Conservation (phyloP, 2,888 invertebrate genomes). For the Lithophane socia region DNA sequence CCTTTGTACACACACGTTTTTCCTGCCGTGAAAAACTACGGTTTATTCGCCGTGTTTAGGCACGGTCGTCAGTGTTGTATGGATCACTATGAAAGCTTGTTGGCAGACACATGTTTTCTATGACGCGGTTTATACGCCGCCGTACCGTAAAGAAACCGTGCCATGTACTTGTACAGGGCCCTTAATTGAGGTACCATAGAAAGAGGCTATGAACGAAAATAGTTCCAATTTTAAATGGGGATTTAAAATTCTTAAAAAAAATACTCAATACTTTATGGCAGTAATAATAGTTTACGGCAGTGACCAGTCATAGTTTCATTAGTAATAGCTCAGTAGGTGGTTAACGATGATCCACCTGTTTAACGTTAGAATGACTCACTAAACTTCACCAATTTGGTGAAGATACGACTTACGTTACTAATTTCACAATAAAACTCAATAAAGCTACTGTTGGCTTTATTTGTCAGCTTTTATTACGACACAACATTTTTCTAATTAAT, state of each 20-base stretch:
- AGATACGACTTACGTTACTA: constrained; percentile 44
- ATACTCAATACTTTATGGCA: too few relatives aligned
- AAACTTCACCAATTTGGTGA: constrained; percentile 59
- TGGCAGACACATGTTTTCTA: too few relatives aligned
- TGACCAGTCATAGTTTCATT: constrained; percentile 41
- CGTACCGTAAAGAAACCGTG: too few relatives aligned
- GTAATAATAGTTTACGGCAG: not conserved
- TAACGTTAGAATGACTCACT: constrained; percentile 66
- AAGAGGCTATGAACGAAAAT: not conserved
- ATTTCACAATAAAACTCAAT: constrained; percentile 66
- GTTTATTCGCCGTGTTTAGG: too few relatives aligned
- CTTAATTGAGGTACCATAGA: not conserved
- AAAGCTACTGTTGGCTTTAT: constrained; percentile 67
- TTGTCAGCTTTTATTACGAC: constrained; percentile 66
- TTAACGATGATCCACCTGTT: constrained; percentile 60
- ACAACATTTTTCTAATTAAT: constrained; percentile 72
- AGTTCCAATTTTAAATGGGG: not conserved
- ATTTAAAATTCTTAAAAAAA: too few relatives aligned
- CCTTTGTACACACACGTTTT: too few relatives aligned
- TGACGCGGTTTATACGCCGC: too few relatives aligned
- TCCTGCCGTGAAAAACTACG: too few relatives aligned
- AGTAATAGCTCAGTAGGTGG: constrained; percentile 58
- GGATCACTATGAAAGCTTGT: too few relatives aligned
- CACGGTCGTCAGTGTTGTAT: too few relatives aligned
- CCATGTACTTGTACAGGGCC: too few relatives aligned